A percentile compares a stretch with the other conserved stretches of the same genome.
Conservation (phyloP, 2,888 invertebrate genomes). For the Rotaria magnacalcarata region DNA sequence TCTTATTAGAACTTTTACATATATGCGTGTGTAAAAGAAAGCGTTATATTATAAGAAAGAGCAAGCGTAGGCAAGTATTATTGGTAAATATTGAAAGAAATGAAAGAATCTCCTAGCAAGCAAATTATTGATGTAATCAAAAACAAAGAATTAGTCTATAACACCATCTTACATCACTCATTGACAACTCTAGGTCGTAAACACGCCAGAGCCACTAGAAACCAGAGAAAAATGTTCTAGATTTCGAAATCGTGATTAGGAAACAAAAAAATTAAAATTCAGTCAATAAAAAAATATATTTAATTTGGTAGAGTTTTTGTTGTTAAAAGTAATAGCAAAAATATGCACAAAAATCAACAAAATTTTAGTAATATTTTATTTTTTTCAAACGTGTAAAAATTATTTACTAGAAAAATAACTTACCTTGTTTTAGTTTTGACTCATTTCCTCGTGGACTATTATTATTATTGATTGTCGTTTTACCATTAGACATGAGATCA, state of each 20-base stretch:
- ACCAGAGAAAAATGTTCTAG: neutral
- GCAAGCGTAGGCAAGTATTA: neutral
- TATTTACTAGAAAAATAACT: neutral
- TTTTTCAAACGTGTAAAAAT: neutral
- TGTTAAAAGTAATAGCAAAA: no score
- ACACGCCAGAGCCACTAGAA: conserved; percentile 22
- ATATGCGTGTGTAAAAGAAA: no score
- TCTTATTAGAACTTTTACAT: neutral
- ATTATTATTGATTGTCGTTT: neutral
- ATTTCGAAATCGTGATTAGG: neutral
- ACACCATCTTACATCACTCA: neutral
- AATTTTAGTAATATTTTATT: no score
- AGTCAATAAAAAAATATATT: neutral
- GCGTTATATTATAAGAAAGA: neutral
- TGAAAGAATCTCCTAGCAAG: neutral
- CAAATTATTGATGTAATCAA: no score
- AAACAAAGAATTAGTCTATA: neutral
- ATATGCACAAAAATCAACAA: neutral
- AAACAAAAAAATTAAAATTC: neutral
- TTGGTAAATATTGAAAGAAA: neutral
- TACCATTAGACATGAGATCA: neutral
- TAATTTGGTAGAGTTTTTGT: no score
- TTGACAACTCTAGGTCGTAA: neutral
- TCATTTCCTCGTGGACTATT: neutral
- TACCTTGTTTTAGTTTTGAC: neutral